phyloP scores from a whole-genome alignment of 2,797 vertebrate species.

The Rhabdophis nuchalis region DNA sequence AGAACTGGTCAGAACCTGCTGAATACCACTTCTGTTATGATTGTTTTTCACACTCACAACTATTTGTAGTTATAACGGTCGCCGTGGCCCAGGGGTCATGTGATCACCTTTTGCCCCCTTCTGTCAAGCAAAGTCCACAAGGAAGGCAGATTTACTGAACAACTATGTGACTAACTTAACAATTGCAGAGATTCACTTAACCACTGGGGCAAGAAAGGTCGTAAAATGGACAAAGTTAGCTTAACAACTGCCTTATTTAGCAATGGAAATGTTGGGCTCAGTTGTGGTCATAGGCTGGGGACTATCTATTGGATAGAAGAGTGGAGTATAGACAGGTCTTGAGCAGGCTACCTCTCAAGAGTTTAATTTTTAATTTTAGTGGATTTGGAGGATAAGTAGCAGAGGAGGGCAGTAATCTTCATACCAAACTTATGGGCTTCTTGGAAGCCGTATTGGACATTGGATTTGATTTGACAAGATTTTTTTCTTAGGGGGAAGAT shows the following conservation, averaged over 20 bases:
- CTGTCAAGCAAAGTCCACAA: not conserved
- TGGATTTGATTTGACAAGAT: not conserved
- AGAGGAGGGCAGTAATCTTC: not conserved
- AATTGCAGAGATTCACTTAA: not conserved
- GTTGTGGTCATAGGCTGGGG: not conserved
- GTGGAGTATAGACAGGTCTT: not conserved
- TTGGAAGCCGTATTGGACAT: not conserved
- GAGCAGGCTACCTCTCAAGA: not conserved
- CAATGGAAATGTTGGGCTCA: not conserved
- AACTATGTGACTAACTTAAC: not conserved
- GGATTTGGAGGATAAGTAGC: not conserved
- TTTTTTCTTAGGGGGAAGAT: not conserved
- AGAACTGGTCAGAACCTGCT: no score
- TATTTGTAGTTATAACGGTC: not conserved
- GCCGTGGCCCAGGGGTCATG: not conserved
- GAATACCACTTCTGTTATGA: not conserved
- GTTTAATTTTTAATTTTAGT: not conserved
- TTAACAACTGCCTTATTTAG: not conserved
- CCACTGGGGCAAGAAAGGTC: not conserved
- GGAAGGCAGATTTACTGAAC: not conserved
- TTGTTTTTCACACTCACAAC: not conserved
- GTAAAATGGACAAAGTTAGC: not conserved
- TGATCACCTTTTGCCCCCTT: not conserved
- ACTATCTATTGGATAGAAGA: not conserved
- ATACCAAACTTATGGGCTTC: not conserved